Base-by-base conservation (phyloP, 2,797 vertebrate species). In the Peromyscus aztecus region DNA sequence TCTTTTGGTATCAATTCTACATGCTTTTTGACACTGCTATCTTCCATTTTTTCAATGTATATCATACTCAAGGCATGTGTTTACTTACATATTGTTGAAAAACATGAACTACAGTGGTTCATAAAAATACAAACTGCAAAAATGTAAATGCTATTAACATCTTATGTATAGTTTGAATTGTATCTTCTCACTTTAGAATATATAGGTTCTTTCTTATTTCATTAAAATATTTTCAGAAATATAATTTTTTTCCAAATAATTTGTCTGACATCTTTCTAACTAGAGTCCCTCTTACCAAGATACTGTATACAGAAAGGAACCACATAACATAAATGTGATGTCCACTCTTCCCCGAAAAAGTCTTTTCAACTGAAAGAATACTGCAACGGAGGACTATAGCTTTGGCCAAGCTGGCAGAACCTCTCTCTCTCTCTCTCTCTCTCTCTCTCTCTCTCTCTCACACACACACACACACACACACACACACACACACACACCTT, bases 211-310 rank as follows among this genome's bases (percentile, higher is more conserved):
- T 73, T 77, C 29, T 65, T 52, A 75, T 78, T 21, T 91, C 49
- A 94, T 84, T 83, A 95, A 92, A 63, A 77, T 85, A 10, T 83
- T 52, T 93, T 93, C 63, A 92, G 61, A 80, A 86, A 83, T 29
- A 76, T 37, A 43, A 85, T 21, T 55, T 91, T n/a, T 77, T 89
- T 76, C 40, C 37, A 93, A 43, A n/a, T 7, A 89, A 1, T 59
- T 78, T 65, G 37, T 65, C 46, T 65, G 14, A 73, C 12, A 91
- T 37, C 9, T 77, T 95, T 86, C 71, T 73, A 87, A 27, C 40
- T 93, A 63, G 27, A 88, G 46, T 80, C 27, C 76, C 16, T 93
- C 21, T 96, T 29, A 59, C 10, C 55, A 83, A 67, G 76, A 34
- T 61, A 67, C 0, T 34, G 27, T 34, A 52, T 19, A 75, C 4